Evolutionary conservation across 92 coral and sea anemone species (phyloP), one percentile per base, ranked within the genome.

Genomic region (Bergia sp.): DNA sequence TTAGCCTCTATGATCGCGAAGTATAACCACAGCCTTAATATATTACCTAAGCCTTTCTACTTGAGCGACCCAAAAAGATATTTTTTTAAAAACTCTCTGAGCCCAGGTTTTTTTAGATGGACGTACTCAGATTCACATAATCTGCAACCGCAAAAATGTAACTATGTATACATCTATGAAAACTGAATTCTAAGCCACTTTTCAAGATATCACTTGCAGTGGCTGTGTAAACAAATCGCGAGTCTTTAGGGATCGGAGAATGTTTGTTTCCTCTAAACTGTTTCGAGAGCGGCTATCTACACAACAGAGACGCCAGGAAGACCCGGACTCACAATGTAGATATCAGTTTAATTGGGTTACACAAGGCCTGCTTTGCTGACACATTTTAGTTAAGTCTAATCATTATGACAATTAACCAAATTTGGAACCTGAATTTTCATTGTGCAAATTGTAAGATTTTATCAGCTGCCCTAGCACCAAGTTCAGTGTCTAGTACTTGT

Each of bases 391-490:
- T 82, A 58, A 58, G 74, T 61, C 85, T 61, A 81, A 81, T 82
- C 76, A 82, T 65, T 42, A 7, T 82, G 86, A 82, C 57, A 45
- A 66, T 40, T 82, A 65, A 41, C 58, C 76, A 66, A 37, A 81
- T 61, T 40, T 81, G 47, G 44, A 81, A 8, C 4, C 72, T 81
- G 44, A 82, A 82, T 82, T 65, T 65, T 42, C 86, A 82, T 65
- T 39, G 76, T 82, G 86, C 50, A 65, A 82, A 82, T 64, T n/a
- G 75, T 12, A 41, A 66, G 76, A 82, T 82, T 65, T 82, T 42
- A 82, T 82, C 86, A 82, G n/a, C 86, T 65, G 7, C 50, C 12
- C 37, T 6, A 43, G 49, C 47, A 13, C 47, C 58, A 77, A 18
- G 47, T 77, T 77, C 0, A 20, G 72, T 41, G 76, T 82, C 76